Evolutionary conservation across 2,113 vertebrate species (phyloP).

Genomic region (Guaruba guarouba): DNA sequence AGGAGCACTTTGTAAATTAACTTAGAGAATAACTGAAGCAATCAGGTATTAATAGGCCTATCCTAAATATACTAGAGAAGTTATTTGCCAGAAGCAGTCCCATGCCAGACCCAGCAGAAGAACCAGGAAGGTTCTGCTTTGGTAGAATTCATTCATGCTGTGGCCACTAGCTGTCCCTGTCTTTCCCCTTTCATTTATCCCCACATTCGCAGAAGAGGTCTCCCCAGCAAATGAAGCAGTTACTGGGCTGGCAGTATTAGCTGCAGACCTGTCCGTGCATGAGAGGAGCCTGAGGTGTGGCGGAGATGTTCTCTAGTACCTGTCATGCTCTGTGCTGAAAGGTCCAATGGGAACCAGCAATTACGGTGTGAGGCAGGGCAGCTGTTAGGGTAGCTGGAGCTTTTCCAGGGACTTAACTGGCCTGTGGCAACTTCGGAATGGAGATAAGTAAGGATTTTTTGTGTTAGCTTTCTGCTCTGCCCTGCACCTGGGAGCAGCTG

Average conservation of each 20-base stretch:
- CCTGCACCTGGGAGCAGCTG: neutral
- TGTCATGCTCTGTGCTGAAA: neutral
- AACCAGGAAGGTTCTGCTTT: neutral
- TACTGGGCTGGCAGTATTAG: neutral
- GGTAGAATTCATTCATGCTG: neutral
- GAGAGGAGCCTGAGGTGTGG: neutral
- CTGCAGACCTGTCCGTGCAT: fast-evolving
- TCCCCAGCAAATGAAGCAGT: neutral
- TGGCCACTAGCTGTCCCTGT: neutral
- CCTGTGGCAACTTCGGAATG: neutral
- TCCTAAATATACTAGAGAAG: neutral
- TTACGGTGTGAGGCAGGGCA: conserved; percentile 2
- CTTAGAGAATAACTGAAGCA: neutral
- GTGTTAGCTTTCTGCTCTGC: neutral
- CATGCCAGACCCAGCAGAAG: neutral
- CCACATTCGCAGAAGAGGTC: neutral
- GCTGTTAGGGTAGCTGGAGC: neutral
- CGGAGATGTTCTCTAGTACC: neutral
- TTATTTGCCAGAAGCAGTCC: neutral
- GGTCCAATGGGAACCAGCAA: neutral
- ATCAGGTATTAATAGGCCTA: neutral
- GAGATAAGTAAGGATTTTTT: neutral
- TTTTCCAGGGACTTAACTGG: neutral
- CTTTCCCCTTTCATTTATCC: neutral
- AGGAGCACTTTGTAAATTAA: neutral